phyloP scores from a whole-genome alignment of 2,113 vertebrate genomes.

The Scalopus aquaticus region DNA sequence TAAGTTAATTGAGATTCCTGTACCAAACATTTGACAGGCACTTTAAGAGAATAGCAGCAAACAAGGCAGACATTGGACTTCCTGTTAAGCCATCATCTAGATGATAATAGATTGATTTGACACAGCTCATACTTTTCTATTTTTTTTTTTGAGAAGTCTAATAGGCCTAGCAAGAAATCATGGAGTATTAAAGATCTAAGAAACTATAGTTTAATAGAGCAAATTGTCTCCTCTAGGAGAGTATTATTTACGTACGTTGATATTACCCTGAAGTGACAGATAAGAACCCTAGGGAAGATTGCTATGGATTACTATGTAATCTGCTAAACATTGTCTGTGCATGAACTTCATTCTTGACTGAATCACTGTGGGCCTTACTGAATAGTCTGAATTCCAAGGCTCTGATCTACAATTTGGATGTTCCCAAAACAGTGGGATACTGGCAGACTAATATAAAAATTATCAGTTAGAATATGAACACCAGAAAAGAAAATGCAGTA shows the following conservation, averaged over 20 bases:
- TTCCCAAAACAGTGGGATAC: background rate
- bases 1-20: background rate
- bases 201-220: background rate
- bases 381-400: slow-evolving; percentile 27
- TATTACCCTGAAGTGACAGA: background rate
- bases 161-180: background rate
- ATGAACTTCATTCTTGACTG: background rate
- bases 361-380: background rate
- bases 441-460: background rate
- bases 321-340: background rate
- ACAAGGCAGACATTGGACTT: background rate
- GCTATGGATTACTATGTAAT: background rate
- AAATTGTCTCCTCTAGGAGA: background rate
- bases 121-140: background rate
- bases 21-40: background rate
- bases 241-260: background rate
- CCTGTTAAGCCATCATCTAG: background rate
- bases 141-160: background rate
- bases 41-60: background rate
- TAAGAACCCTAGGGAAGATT: background rate
- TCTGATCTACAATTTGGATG: background rate
- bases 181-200: background rate
- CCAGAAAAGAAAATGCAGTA: background rate
- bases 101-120: background rate
- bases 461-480: background rate